phyloP scores from a whole-genome alignment of 2,888 invertebrate species.

The Podotricha telesiphe region DNA sequence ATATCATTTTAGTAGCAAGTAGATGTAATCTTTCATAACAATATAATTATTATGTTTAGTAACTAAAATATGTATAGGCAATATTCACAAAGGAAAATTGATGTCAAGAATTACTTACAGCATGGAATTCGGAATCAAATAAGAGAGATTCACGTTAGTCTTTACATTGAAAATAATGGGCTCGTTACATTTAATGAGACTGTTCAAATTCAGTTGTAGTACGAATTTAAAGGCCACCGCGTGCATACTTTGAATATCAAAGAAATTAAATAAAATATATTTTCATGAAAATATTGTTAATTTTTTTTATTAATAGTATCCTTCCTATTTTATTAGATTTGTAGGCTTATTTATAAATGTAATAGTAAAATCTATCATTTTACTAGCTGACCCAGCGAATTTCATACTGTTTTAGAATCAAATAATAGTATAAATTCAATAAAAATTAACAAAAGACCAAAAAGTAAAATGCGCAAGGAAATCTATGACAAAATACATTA shows the following conservation, averaged over 20 bases:
- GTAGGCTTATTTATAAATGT: too few relatives aligned
- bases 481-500: too few relatives aligned
- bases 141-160: slow-evolving; percentile 5
- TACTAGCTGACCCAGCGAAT: too few relatives aligned
- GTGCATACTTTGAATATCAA: slow-evolving; percentile 17
- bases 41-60: neutral
- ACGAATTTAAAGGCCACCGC: slow-evolving; percentile 16
- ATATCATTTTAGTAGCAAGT: neutral
- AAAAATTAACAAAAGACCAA: too few relatives aligned
- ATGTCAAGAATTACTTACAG: slow-evolving; percentile 7
- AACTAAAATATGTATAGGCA: neutral
- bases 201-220: slow-evolving; percentile 18
- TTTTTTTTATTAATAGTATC: too few relatives aligned
- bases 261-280: neutral
- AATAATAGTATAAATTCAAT: too few relatives aligned
- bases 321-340: too few relatives aligned
- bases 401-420: too few relatives aligned
- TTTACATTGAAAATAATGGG: slow-evolving; percentile 26
- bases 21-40: neutral
- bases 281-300: neutral
- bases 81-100: neutral
- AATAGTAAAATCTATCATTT: too few relatives aligned
- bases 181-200: slow-evolving; percentile 30
- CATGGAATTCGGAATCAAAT: slow-evolving; percentile 8
- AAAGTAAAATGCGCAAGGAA: too few relatives aligned